A percentile compares a stretch with the other conserved stretches of the same genome.
These are phyloP conservation scores for Epizoanthus fatuus DNA, from an alignment of 92 coral and sea anemone species.

Conservation along the genomic window DNA sequence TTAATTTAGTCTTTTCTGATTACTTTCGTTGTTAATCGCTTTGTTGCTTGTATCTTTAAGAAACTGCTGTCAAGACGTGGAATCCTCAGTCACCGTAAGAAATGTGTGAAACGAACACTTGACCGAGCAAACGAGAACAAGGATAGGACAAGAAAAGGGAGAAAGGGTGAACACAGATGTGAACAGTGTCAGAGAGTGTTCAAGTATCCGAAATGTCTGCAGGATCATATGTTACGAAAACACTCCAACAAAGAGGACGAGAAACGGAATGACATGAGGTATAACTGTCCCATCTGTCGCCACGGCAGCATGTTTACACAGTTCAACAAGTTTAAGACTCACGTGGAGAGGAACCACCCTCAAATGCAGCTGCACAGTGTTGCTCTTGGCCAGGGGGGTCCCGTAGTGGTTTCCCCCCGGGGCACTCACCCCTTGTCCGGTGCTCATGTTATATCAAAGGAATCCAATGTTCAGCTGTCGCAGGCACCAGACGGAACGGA, in stretches of 20 bases:
- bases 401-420: neutral
- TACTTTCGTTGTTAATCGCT: neutral
- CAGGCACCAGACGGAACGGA: neutral
- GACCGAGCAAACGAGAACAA: constrained; percentile 22
- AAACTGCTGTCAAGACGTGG: constrained; percentile 19
- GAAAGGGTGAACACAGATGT: constrained; percentile 1
- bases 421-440: neutral
- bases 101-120: constrained; percentile 24
- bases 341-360: neutral
- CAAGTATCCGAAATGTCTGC: constrained; percentile 13
- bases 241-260: constrained; percentile 1
- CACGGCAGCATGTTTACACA: neutral
- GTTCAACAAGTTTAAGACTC: constrained; percentile 1
- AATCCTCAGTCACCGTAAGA: constrained; percentile 20
- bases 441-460: neutral
- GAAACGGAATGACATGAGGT: neutral
- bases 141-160: neutral
- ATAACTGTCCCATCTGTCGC: constrained; percentile 2
- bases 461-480: neutral
- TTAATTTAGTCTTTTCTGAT: no score
- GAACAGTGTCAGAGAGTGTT: constrained; percentile 1
- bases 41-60: neutral
- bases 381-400: neutral
- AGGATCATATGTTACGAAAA: constrained; percentile 2
- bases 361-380: neutral